Conservation (phyloP, 2,888 invertebrate genomes). For the Eristalinus sepulchralis region DNA sequence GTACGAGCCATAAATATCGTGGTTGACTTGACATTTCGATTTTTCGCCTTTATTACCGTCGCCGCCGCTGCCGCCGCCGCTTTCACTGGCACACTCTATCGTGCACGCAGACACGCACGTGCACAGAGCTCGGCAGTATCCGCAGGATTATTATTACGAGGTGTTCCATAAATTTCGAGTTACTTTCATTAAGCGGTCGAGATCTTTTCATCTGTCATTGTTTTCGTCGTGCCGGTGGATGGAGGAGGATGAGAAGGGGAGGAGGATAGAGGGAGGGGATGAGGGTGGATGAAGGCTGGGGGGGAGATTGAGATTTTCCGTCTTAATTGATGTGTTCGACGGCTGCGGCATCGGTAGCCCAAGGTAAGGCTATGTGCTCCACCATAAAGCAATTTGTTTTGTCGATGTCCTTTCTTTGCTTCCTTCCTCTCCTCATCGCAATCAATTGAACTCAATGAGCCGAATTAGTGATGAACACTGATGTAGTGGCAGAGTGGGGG, state of each 20-base stretch:
- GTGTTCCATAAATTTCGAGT: constrained; percentile 60
- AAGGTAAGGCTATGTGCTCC: too few relatives aligned
- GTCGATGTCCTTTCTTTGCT: neutral
- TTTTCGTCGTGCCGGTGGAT: constrained; percentile 11
- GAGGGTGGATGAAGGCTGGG: too few relatives aligned
- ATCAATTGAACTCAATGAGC: constrained; percentile 39
- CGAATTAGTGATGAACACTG: neutral
- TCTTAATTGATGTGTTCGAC: constrained; percentile 46
- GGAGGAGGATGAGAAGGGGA: too few relatives aligned
- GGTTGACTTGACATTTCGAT: constrained; percentile 50
- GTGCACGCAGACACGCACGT: neutral
- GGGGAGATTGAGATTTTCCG: constrained; percentile 31
- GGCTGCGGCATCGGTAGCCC: neutral
- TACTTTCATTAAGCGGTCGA: constrained; percentile 64
- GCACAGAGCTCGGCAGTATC: neutral
- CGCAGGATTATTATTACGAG: constrained; percentile 38
- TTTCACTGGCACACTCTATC: too few relatives aligned
- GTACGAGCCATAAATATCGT: constrained; percentile 55
- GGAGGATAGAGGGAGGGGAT: too few relatives aligned
- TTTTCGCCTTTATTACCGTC: constrained; percentile 58
- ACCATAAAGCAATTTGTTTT: too few relatives aligned
- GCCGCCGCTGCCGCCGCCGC: too few relatives aligned
- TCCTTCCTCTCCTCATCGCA: neutral
- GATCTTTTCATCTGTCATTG: constrained; percentile 55
- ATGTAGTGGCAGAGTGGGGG: too few relatives aligned